Base-by-base conservation (phyloP, 2,888 invertebrate genomes). In the Netelia inedita region DNA sequence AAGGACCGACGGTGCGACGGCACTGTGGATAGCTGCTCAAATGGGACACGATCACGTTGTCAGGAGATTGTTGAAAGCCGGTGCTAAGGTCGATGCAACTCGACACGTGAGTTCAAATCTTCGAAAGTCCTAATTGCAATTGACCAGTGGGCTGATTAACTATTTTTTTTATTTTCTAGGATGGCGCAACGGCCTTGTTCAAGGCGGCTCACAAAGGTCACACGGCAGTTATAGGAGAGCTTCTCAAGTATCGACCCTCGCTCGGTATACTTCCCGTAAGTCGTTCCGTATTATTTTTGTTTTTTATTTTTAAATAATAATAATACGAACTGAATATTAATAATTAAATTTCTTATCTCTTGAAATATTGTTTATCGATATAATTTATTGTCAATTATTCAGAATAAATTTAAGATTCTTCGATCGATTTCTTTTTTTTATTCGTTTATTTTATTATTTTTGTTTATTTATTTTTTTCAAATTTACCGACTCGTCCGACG, bases 171-270 rank as follows among this genome's bases (percentile, higher is more conserved):
- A 21, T 61, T 28, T 55, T 75, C n/a, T 57, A 98, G 97, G 98
- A 98, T 94, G 98, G 98, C 61, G 98, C 98, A 53, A 98, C 98
- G 0, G 97, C 98, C 1, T 94, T 99, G 85, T 98, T 98, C 94
- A 99, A 99, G 94, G 98, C 98, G 50, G 96, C 98, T 50, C 98
- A 99, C 94, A 99, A 99, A 94, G 98, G 98, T 0, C 98, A 98
- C 94, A 95, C 96, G 1, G 97, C 97, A 10, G 98, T 98, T 1
- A 97, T 98, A 0, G 96, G 96, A 0, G 98, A 98, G 92, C 94
- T 98, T 87, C 95, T 99, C 80, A 97, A 96, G 90, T 96, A 96
- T 92, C 96, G 96, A 78, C 98, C 98, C 10, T 97, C 96, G 91
- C 95, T 98, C 43, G 97, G 97, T 55, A 90, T 98, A 81, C 94